Base-by-base conservation (phyloP, 2,797 vertebrate species). In the Rhyacichthys aspro region DNA sequence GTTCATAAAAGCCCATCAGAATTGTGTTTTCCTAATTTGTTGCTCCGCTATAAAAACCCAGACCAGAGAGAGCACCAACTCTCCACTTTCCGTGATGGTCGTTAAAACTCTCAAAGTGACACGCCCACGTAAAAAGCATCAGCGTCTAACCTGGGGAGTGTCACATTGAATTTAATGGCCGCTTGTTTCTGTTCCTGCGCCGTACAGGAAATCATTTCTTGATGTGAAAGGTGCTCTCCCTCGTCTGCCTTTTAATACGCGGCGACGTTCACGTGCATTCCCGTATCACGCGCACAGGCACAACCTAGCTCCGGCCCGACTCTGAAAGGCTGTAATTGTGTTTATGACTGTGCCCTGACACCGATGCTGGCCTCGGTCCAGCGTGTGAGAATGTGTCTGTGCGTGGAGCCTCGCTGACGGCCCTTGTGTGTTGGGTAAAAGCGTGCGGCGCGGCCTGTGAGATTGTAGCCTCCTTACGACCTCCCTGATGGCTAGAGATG, bases 91-190 rank as follows among this genome's bases (percentile, higher is more conserved):
- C 48, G 15, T 79, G 74, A 74, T 14, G 76, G 74, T 88, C 72
- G 59, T 92, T 92, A 91, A 92, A 88, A 91, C 81, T 81, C 84
- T 89, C 75, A 81, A 85, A 88, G 86, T 88, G 90, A 91, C 90
- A 84, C 81, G 18, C 76, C 74, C 83, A 70, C 53, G 43, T 83
- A 84, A 85, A 86, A 85, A 66, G 84, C 86, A 79, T 84, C 82
- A 76, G 79, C 69, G 71, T 72, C 77, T 72, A 87, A 82, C 82
- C 85, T 74, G 73, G 69, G 56, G 54, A 72, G 78, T 90, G 90
- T 92, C 89, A 91, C 90, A 84, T 91, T 92, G 86, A 81, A 85
- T 91, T 91, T 91, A 91, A 91, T 81, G 78, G 85, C 84, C 84
- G 78, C 79, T 83, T 85, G 76, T 87, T 87, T 67, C 67, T 48